A percentile compares a stretch with the other conserved stretches of the same genome.
These are phyloP conservation scores for Vulpes lagopus DNA, from an alignment of 2,113 vertebrate species.

Conservation along the genomic window DNA sequence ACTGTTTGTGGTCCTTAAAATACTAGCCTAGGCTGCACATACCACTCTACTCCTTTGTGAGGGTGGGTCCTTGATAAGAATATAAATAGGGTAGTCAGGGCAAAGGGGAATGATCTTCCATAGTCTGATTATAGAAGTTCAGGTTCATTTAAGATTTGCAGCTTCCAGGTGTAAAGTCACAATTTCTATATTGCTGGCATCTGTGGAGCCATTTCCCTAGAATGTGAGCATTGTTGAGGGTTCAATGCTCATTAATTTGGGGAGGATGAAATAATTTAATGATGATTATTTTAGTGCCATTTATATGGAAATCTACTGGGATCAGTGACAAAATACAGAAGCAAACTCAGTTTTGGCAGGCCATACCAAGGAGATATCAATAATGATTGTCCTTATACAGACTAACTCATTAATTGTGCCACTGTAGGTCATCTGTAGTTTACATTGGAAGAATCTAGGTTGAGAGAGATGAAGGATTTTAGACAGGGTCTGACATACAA, in stretches of 20 bases:
- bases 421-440: background rate
- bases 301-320: background rate
- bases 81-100: background rate
- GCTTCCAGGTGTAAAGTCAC: background rate
- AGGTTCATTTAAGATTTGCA: background rate
- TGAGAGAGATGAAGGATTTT: background rate
- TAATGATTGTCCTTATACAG: background rate
- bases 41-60: background rate
- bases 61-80: background rate
- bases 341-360: background rate
- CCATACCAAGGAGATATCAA: background rate
- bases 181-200: background rate
- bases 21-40: background rate
- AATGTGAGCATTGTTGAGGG: background rate
- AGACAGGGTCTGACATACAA: background rate
- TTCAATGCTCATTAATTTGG: background rate
- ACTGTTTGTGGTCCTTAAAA: background rate
- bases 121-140: background rate
- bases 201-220: background rate
- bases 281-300: background rate
- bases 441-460: background rate
- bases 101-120: background rate
- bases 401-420: background rate
- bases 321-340: constrained; percentile 26
- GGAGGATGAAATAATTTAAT: background rate